A percentile compares a stretch with the other conserved stretches of the same genome.
Conservation (phyloP, 2,888 invertebrate species). For the Mythimna loreyi region DNA sequence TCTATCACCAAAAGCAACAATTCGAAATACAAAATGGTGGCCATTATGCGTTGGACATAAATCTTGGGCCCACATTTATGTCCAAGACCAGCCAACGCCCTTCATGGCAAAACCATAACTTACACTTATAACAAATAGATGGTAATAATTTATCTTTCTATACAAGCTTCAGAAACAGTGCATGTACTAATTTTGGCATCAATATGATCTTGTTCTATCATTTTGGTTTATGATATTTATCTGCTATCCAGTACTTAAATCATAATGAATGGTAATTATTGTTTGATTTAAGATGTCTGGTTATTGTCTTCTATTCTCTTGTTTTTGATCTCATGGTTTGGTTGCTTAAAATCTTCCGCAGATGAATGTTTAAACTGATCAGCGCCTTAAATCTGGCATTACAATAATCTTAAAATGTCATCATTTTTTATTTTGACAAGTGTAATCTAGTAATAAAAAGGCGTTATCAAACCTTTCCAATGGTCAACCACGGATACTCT, state of each 20-base stretch:
- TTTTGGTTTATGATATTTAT: slow-evolving; percentile 28
- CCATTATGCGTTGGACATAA: slow-evolving; percentile 47
- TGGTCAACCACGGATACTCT: too few species aligned
- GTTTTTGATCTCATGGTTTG: not conserved
- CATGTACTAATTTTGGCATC: slow-evolving; percentile 17
- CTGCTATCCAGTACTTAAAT: not conserved
- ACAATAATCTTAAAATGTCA: too few species aligned
- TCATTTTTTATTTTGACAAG: too few species aligned
- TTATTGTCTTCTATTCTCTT: slow-evolving; percentile 6
- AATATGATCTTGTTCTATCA: slow-evolving; percentile 32
- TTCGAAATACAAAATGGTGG: slow-evolving; percentile 44
- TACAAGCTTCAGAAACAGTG: slow-evolving; percentile 6
- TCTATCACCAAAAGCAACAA: slow-evolving; percentile 40
- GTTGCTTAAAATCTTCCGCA: not conserved
- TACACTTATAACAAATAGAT: slow-evolving; percentile 32
- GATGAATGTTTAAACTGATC: too few species aligned
- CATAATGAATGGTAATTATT: slow-evolving; percentile 18
- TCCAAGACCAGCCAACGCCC: slow-evolving; percentile 25
- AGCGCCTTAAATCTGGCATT: too few species aligned
- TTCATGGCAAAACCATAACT: slow-evolving; percentile 23
- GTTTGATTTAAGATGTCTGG: slow-evolving; percentile 18
- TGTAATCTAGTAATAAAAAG: too few species aligned
- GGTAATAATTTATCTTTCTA: slow-evolving; percentile 13
- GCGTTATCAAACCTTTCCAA: too few species aligned
- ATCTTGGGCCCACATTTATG: slow-evolving; percentile 53